Evolutionary conservation across 2,888 invertebrate genomes (phyloP).

Genomic region (Spilosoma lubricipeda): DNA sequence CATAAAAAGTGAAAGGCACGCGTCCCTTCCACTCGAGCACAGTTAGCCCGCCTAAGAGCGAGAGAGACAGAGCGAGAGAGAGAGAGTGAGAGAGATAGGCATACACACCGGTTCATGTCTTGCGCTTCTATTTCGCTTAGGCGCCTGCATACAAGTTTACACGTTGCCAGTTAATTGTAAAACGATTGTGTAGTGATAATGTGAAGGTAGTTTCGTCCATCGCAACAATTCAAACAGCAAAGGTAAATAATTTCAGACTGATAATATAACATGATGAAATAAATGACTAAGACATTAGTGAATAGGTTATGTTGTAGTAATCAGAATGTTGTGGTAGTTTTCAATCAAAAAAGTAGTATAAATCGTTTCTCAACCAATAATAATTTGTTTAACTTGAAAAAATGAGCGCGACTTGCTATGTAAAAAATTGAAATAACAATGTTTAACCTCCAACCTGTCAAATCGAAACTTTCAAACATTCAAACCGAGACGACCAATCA

Average conservation of each 20-base stretch:
- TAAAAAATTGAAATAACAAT: too few relatives aligned
- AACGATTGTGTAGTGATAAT: conserved; percentile 30
- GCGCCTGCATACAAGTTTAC: conserved; percentile 30
- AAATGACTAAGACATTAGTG: conserved; percentile 26
- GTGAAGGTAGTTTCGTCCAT: conserved; percentile 27
- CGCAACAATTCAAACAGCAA: conserved; percentile 29
- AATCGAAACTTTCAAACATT: too few relatives aligned
- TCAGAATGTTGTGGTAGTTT: conserved; percentile 30
- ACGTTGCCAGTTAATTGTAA: conserved; percentile 30
- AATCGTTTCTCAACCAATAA: conserved; percentile 27
- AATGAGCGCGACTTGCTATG: conserved; percentile 26
- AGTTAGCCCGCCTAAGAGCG: too few relatives aligned
- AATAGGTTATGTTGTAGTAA: conserved; percentile 28
- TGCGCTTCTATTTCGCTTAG: conserved; percentile 21
- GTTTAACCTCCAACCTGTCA: too few relatives aligned
- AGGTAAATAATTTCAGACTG: conserved; percentile 35
- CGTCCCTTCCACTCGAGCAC: too few relatives aligned
- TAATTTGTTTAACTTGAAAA: conserved; percentile 27
- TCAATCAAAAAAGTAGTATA: conserved; percentile 22
- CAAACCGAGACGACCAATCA: too few relatives aligned
- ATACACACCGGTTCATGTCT: too few relatives aligned
- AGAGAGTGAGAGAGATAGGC: too few relatives aligned
- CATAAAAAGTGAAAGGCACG: too few relatives aligned
- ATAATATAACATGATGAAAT: conserved; percentile 34
- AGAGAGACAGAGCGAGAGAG: too few relatives aligned